Evolutionary conservation across 1,140 invertebrate species (phyloP).

Genomic region (Galleria mellonella): DNA sequence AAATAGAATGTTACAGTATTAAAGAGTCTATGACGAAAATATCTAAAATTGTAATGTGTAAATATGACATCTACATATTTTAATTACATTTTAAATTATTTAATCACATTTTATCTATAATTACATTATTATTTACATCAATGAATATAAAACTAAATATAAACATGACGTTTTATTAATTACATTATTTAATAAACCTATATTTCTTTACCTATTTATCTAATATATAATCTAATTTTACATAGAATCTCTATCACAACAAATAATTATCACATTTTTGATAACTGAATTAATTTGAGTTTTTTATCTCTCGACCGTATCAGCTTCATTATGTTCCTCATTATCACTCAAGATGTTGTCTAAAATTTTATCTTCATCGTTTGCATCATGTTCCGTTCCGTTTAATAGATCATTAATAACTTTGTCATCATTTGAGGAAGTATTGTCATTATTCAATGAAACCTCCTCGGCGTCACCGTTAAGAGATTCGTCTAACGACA

Average conservation of each 20-base stretch:
- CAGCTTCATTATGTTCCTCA: conserved; percentile 12
- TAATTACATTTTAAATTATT: too few relatives aligned
- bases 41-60: too few relatives aligned
- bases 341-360: conserved; percentile 25
- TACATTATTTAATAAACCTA: too few relatives aligned
- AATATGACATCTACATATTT: too few relatives aligned
- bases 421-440: conserved; percentile 4
- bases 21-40: too few relatives aligned
- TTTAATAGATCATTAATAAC: conserved; percentile 16
- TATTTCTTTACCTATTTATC: too few relatives aligned
- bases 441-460: conserved; percentile 5
- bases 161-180: too few relatives aligned
- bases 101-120: too few relatives aligned
- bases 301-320: conserved; percentile 18
- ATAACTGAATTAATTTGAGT: not conserved
- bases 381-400: conserved; percentile 5
- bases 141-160: too few relatives aligned
- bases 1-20: too few relatives aligned
- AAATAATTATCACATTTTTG: conserved; percentile 7
- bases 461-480: conserved; percentile 4
- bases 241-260: not conserved
- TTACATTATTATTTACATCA: too few relatives aligned
- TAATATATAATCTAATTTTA: too few relatives aligned
- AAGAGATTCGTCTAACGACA: conserved; percentile 1
- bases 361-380: conserved; percentile 22